Conservation (phyloP, 2,888 invertebrate species). For the Scelioninae gen. 1 region DNA sequence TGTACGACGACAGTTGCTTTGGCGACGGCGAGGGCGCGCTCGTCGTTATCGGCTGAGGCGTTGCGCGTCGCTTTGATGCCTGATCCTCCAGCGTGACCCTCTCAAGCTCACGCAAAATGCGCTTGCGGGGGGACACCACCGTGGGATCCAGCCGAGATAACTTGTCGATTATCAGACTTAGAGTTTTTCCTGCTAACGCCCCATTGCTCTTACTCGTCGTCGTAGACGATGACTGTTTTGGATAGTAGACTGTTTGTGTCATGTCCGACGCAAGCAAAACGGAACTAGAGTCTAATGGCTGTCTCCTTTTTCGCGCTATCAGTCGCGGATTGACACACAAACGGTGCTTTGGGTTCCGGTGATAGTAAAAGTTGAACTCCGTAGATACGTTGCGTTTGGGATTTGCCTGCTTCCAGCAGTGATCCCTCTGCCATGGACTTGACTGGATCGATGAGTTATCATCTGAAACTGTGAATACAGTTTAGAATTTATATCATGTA, state of each 20-base stretch:
- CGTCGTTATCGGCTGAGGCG: slow-evolving; percentile 74
- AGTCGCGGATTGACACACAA: slow-evolving; percentile 84
- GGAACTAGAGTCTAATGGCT: slow-evolving; percentile 87
- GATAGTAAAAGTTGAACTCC: slow-evolving; percentile 90
- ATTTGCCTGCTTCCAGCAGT: slow-evolving; percentile 93
- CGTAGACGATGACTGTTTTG: slow-evolving; percentile 62
- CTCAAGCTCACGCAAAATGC: slow-evolving; percentile 92
- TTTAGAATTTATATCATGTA: no score
- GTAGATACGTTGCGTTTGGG: slow-evolving; percentile 90
- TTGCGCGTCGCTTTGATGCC: slow-evolving; percentile 86
- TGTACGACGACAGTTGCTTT: no score
- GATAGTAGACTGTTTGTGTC: slow-evolving; percentile 51
- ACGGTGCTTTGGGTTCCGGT: slow-evolving; percentile 86
- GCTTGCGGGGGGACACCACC: slow-evolving; percentile 92
- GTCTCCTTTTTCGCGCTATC: slow-evolving; percentile 87
- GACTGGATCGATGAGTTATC: slow-evolving; percentile 96
- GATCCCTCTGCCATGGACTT: slow-evolving; percentile 95
- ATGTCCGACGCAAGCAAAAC: slow-evolving; percentile 74
- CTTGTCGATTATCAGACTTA: slow-evolving; percentile 82
- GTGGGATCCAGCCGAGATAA: slow-evolving; percentile 84
- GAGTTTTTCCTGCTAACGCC: slow-evolving; percentile 76
- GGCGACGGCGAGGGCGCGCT: slow-evolving; percentile 77
- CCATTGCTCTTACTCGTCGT: slow-evolving; percentile 74
- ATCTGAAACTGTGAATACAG: no score
- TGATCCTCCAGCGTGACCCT: slow-evolving; percentile 90